Conservation (phyloP, 2,113 vertebrate genomes). For the Chaetorhynchus papuensis region DNA sequence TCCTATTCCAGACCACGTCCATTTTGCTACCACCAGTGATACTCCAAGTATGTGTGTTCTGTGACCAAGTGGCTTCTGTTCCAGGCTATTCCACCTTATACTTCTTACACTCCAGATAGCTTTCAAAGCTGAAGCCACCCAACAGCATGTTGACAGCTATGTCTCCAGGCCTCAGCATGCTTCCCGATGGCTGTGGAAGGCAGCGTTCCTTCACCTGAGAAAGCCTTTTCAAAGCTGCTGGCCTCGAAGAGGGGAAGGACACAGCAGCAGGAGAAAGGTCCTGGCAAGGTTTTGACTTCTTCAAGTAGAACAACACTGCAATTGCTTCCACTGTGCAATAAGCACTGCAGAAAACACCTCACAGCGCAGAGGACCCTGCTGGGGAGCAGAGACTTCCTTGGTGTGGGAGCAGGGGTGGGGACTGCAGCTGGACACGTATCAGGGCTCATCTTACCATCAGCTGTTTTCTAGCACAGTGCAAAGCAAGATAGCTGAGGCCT, state of each 20-base stretch:
- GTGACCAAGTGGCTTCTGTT: background rate
- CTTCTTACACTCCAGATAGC: background rate
- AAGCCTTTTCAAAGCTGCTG: background rate
- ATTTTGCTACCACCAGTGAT: background rate
- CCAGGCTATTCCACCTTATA: background rate
- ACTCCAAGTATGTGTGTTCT: background rate
- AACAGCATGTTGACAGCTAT: accelerated
- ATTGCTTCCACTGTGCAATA: background rate
- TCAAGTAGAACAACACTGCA: background rate
- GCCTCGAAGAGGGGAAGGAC: background rate
- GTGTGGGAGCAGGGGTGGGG: background rate
- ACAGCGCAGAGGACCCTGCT: background rate
- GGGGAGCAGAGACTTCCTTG: background rate
- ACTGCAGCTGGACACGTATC: background rate
- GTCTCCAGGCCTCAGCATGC: background rate
- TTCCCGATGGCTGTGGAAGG: background rate
- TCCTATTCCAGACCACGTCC: background rate
- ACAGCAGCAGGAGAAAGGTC: background rate
- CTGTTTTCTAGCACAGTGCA: background rate
- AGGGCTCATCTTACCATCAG: background rate
- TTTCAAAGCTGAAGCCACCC: background rate
- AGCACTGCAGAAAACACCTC: background rate
- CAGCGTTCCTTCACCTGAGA: background rate
- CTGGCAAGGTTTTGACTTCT: background rate
- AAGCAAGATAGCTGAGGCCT: background rate